Evolutionary conservation across 2,888 invertebrate genomes (phyloP).

Genomic region (Lingula anatina): DNA sequence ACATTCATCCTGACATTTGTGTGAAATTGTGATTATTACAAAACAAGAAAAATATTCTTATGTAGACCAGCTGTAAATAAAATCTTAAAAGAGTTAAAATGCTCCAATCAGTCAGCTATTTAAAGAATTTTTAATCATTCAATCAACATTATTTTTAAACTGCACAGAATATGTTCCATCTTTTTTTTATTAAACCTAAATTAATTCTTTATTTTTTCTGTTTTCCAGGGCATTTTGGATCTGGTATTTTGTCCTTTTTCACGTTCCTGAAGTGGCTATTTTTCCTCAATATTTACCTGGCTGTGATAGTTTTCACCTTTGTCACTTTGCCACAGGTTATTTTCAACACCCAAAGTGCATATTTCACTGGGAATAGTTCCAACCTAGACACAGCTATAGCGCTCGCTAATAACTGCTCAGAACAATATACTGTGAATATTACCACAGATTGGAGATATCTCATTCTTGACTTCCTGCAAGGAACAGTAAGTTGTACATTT

Average conservation of each 20-base stretch:
- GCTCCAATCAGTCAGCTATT: no score
- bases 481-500: slow-evolving; percentile 62
- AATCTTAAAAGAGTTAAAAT: no score
- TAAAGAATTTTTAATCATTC: no score
- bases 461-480: slow-evolving; percentile 33
- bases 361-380: slow-evolving; percentile 13
- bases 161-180: no score
- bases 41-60: no score
- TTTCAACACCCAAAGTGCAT: slow-evolving; percentile 13
- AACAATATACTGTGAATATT: slow-evolving; percentile 18
- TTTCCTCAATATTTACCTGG: slow-evolving; percentile 70
- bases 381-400: slow-evolving; percentile 26
- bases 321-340: slow-evolving; percentile 61
- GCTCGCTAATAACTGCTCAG: slow-evolving; percentile 17
- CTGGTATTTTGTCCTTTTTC: slow-evolving; percentile 63
- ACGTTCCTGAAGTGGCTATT: slow-evolving; percentile 80
- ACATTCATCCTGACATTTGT: no score
- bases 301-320: slow-evolving; percentile 64
- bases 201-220: no score
- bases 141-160: no score
- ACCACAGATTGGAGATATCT: slow-evolving; percentile 17
- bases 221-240: slow-evolving; percentile 35
- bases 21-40: no score
- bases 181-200: no score
- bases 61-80: no score